phyloP scores from a whole-genome alignment of 2,888 invertebrate genomes.

The Neoitamus cyanurus region DNA sequence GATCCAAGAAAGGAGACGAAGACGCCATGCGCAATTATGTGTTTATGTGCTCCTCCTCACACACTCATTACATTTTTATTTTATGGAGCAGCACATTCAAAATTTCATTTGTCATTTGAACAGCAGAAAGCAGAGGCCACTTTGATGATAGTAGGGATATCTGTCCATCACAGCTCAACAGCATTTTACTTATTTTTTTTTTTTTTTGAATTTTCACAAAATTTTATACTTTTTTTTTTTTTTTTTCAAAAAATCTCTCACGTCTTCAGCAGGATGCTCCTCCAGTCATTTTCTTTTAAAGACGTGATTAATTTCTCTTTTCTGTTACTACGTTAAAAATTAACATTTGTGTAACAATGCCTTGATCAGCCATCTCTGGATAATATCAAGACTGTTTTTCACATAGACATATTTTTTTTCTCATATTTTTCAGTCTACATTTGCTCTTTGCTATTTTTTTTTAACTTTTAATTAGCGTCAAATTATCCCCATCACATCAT shows the following conservation, averaged over 20 bases:
- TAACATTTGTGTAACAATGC: not conserved
- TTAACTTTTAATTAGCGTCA: constrained; percentile 5
- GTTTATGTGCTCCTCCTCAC: not conserved
- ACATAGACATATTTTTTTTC: not conserved
- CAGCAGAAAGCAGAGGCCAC: constrained; percentile 37
- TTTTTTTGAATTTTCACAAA: not conserved
- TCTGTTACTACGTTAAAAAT: not conserved
- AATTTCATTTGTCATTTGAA: no score
- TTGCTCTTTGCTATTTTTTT: not conserved
- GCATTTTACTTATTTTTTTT: not conserved
- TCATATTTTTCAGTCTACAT: not conserved
- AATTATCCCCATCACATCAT: constrained; percentile 71
- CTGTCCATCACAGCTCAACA: not conserved
- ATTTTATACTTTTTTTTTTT: no score
- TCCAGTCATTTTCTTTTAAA: not conserved
- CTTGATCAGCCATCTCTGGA: not conserved
- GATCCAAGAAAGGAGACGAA: constrained; percentile 38
- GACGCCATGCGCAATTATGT: constrained; percentile 33
- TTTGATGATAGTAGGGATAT: constrained; percentile 42
- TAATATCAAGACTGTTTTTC: not conserved
- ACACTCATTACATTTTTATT: not conserved
- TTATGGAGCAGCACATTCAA: no score
- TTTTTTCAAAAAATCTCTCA: not conserved
- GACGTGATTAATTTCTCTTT: constrained; percentile 6
- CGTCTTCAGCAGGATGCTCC: constrained; percentile 11